These are phyloP conservation scores for Progne subis DNA, from an alignment of 2,113 vertebrate genomes.

Conservation along the genomic window DNA sequence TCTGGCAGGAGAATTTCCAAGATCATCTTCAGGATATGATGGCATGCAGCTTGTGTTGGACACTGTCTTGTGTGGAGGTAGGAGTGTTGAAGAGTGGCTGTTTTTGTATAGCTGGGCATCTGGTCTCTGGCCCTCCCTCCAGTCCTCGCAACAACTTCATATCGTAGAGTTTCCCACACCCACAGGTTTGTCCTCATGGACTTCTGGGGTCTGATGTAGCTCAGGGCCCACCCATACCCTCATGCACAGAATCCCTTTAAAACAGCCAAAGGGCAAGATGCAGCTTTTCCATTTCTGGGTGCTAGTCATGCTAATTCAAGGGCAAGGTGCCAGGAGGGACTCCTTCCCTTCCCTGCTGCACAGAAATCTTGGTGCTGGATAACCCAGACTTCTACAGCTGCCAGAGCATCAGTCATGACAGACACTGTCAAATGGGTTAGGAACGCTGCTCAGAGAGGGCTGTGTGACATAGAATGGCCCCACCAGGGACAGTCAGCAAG, in stretches of 20 bases:
- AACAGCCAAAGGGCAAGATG: background rate
- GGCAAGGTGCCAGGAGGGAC: background rate
- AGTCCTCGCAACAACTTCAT: background rate
- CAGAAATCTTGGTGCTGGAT: background rate
- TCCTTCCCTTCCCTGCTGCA: background rate
- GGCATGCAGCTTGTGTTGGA: background rate
- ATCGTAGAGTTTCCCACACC: background rate
- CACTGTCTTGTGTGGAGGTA: background rate
- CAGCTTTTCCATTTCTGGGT: background rate
- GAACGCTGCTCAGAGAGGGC: background rate
- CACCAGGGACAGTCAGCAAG: fast-evolving
- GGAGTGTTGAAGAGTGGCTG: background rate
- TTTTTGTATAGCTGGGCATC: background rate
- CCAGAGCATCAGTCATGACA: background rate
- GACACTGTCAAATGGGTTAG: background rate
- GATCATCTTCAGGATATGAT: background rate
- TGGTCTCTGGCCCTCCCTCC: background rate
- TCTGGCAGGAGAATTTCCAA: background rate
- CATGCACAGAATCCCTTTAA: background rate
- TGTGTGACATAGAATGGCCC: background rate
- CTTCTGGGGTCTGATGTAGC: background rate
- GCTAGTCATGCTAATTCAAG: background rate
- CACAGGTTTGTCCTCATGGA: background rate
- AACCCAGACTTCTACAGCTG: background rate
- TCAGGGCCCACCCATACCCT: background rate